Percentiles rank a stretch among this genome's conserved stretches.
These are phyloP conservation scores for Alosa alosa DNA, from an alignment of 2,113 vertebrate species.

Conservation along the genomic window DNA sequence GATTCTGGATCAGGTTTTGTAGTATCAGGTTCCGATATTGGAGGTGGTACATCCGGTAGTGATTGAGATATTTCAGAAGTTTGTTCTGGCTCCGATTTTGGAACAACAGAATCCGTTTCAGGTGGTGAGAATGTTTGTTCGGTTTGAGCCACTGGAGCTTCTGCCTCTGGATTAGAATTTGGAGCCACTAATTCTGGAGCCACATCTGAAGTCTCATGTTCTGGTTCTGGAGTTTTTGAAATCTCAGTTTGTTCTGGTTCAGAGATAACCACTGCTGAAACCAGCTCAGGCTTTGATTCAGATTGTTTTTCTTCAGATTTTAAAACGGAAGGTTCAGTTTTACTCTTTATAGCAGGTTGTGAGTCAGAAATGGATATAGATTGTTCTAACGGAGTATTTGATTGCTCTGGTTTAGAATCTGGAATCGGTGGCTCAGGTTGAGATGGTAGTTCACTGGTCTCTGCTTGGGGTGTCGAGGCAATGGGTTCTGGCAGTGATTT, in stretches of 20 bases:
- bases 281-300: neutral
- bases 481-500: neutral
- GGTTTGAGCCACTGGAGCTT: neutral
- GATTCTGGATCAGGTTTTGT: neutral
- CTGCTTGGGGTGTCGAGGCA: neutral
- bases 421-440: neutral
- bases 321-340: neutral
- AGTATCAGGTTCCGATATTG: neutral
- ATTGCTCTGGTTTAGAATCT: neutral
- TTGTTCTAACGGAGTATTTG: neutral
- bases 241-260: neutral
- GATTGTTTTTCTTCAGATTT: slow-evolving; percentile 1
- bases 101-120: neutral
- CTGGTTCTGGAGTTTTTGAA: neutral
- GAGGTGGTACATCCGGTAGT: neutral
- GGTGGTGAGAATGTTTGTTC: neutral
- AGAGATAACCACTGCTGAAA: neutral
- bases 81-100: slow-evolving; percentile 11
- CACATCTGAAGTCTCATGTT: neutral
- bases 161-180: neutral
- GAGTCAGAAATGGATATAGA: neutral
- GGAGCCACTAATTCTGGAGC: neutral
- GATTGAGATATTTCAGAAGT: neutral
- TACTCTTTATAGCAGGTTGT: neutral
- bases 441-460: neutral